Evolutionary conservation across 2,888 invertebrate genomes (phyloP), one percentile per base, ranked within the genome.

Genomic region (Keiferia lycopersicella): DNA sequence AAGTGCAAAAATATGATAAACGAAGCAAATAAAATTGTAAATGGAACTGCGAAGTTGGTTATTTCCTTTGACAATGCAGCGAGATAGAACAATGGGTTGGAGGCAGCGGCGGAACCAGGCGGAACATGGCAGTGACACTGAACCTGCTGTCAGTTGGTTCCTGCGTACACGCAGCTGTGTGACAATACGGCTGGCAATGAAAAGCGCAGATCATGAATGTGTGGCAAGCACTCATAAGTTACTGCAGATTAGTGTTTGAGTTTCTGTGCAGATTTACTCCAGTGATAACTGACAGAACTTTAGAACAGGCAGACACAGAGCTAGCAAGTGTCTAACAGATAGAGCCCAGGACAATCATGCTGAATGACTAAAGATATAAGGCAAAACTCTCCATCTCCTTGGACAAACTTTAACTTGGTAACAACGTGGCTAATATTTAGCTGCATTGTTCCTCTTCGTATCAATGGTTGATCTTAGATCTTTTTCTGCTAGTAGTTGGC

Each of bases 111-210:
- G 58, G 39, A 38, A 26, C 58, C 39, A 18, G 12, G 39, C 58
- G 58, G 18, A 56, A 45, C 64, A 39, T 53, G 51, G 51, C 59
- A 41, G 26, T 60, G 60, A 60, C 60, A 60, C 30, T 45, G 45
- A 60, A 56, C 56, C 56, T 56, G 30, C 30, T 8, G 30, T 56
- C 26, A 11, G 50, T 6, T 11, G 50, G 14, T 12, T 12, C 11
- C 51, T 22, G 51, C 20, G 10, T 12, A 20, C 20, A 20, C 11
- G 11, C 22, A 12, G 51, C 20, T 51, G 12, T 45, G 20, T 51
- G 51, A 51, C 51, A 51, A 22, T 22, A 10, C 6, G 0, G 20
- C 22, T 45, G 1, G 41, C 41, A 14, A n/a, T 45, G n/a, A 45
- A n/a, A 45, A 34, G 8, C 8, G 34, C 1, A 34, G 6, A 30